Percentiles rank a stretch among this genome's conserved stretches.
These are phyloP conservation scores for Polydesmus complanatus DNA, from an alignment of 2,888 invertebrate genomes.

Conservation along the genomic window DNA sequence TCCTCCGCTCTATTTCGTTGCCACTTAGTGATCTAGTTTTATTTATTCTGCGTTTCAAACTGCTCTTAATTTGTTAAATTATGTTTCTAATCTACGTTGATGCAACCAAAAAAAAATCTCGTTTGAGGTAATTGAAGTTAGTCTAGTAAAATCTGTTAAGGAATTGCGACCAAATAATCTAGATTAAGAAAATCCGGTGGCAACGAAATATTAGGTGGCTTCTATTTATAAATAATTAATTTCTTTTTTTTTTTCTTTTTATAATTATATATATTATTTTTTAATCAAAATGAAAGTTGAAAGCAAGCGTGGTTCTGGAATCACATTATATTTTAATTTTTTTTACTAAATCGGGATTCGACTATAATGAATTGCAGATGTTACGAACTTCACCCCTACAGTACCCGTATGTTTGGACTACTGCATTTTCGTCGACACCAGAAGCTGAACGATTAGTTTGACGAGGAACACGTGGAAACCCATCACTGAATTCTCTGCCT, in stretches of 20 bases:
- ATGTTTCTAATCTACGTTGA: no score
- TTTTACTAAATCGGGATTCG: not conserved
- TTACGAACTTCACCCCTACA: not conserved
- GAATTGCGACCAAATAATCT: no score
- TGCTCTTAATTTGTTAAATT: no score
- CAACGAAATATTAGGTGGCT: no score
- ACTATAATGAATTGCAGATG: not conserved
- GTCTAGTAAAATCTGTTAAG: no score
- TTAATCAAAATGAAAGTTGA: not conserved
- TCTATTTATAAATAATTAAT: not conserved
- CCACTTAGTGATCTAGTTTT: no score
- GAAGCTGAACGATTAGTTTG: not conserved
- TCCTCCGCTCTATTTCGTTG: not conserved
- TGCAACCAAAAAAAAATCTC: no score
- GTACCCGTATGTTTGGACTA: not conserved
- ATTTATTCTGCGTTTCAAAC: no score
- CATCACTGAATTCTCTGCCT: not conserved
- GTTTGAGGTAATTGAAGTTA: no score
- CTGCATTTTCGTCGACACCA: not conserved
- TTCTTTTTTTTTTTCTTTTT: not conserved
- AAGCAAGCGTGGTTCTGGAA: no score
- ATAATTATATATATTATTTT: not conserved
- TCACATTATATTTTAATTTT: no score
- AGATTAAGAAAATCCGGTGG: no score
- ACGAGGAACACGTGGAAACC: not conserved